These are phyloP conservation scores for Drosophila seguyi DNA, from an alignment of 1,140 invertebrate genomes.

Conservation along the genomic window DNA sequence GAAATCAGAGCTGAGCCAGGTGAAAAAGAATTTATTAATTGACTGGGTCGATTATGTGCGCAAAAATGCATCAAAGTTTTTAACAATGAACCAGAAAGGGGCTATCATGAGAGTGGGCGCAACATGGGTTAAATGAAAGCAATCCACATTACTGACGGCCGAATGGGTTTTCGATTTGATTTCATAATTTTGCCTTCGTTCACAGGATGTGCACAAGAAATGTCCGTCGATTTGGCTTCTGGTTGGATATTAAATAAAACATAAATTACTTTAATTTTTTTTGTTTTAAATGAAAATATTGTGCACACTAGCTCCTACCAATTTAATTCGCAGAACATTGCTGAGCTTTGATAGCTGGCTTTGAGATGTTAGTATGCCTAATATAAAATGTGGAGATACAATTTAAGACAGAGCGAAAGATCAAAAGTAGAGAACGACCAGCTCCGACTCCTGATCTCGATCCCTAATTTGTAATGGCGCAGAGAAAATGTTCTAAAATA, in stretches of 20 bases:
- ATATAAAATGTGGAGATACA: background rate
- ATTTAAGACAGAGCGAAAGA: background rate
- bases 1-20: constrained; percentile 36
- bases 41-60: constrained; percentile 60
- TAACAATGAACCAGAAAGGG: constrained; percentile 4
- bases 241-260: background rate
- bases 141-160: constrained; percentile 49
- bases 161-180: constrained; percentile 52
- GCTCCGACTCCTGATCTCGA: too few species aligned
- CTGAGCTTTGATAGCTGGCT: background rate
- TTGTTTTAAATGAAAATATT: too few species aligned
- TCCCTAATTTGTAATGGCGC: too few species aligned
- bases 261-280: background rate
- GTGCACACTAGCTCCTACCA: background rate
- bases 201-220: background rate
- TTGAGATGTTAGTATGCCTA: too few species aligned
- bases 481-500: background rate
- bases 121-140: constrained; percentile 25
- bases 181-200: constrained; percentile 27
- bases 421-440: background rate
- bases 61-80: constrained; percentile 31
- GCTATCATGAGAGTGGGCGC: constrained; percentile 11
- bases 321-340: background rate
- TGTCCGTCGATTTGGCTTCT: background rate
- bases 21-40: constrained; percentile 67